Conservation (phyloP, 2,797 vertebrate genomes). For the Pseudochromis fuscus region DNA sequence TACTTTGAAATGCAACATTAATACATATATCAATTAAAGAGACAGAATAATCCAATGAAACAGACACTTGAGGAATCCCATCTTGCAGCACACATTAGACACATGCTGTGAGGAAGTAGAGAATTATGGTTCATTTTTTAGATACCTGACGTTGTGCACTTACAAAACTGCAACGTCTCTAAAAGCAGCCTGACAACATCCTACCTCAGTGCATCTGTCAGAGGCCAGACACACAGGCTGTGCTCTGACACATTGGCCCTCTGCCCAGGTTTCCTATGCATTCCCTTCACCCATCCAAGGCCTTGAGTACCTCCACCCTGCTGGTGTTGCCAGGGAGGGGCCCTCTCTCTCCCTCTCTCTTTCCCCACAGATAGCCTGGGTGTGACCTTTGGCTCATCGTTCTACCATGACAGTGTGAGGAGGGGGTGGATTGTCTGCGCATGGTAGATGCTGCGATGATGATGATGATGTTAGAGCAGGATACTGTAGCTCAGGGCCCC, state of each 20-base stretch:
- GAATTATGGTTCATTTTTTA: background rate
- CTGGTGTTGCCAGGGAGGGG: conserved; percentile 23
- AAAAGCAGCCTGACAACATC: conserved; percentile 21
- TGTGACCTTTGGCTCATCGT: conserved; percentile 36
- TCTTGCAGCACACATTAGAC: background rate
- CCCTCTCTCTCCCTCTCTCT: conserved; percentile 25
- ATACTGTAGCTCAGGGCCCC: conserved; percentile 31
- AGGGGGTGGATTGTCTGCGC: conserved; percentile 36
- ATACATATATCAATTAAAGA: too few species aligned
- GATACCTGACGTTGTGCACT: conserved; percentile 23
- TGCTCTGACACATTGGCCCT: conserved; percentile 27
- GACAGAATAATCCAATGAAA: background rate
- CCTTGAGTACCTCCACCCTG: conserved; percentile 41
- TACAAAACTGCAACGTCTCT: conserved; percentile 9
- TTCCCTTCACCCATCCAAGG: conserved; percentile 27
- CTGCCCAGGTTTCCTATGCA: conserved; percentile 26
- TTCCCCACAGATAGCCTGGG: conserved; percentile 23
- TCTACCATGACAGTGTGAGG: conserved; percentile 20
- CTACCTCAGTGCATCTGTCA: conserved; percentile 3
- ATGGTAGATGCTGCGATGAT: too few species aligned
- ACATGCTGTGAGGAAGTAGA: background rate
- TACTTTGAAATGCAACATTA: too few species aligned
- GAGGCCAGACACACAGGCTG: conserved; percentile 26
- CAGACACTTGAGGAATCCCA: background rate
- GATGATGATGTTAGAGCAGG: conserved; percentile 19